Base-by-base conservation (phyloP, 2,113 vertebrate genomes). In the Cyprinodon tularosa region DNA sequence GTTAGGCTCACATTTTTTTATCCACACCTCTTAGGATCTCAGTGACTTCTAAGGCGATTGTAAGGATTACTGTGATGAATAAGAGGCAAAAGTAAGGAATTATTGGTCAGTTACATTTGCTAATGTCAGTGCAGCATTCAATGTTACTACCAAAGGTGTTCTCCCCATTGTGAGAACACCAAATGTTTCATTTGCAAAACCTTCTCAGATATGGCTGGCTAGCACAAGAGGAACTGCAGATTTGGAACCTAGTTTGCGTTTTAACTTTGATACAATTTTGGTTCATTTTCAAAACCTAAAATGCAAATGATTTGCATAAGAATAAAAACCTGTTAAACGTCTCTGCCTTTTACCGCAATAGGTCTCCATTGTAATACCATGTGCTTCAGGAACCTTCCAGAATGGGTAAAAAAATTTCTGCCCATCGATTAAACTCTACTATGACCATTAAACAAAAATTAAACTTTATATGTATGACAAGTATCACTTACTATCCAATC, bases 361-460 rank as follows among this genome's bases (percentile, higher is more conserved):
- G 40, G 50, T 14, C 53, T 59, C 47, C 60, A 65, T 67, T 64
- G 10, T 62, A 39, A 76, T 62, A 12, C 64, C 3, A 5, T 68
- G 17, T 53, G 29, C 68, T 74, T 80, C 45, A 47, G 47, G 67
- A 80, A 62, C 29, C n/a, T 42, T 87, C 68, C 6, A 66, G 22
- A 38, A 29, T 72, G 5, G 6, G 9, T 15, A 13, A 62, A 38
- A 57, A 44, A n/a, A 14, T 38, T 47, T 29, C 40, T 40, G 5
- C n/a, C 13, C 40, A 15, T 44, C 39, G 29, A 1, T 29, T 29
- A 29, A 29, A 29, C 29, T 29, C 50, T 57, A 20, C 20, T n/a
- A 20, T 9, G 50, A 20, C 50, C n/a, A 8, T 57, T 57, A 10
- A 65, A 42, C 9, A 12, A 63, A 10, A 4, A 63, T 15, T 3